Evolutionary conservation across 2,113 vertebrate species (phyloP).

Genomic region (Austrofundulus limnaeus): DNA sequence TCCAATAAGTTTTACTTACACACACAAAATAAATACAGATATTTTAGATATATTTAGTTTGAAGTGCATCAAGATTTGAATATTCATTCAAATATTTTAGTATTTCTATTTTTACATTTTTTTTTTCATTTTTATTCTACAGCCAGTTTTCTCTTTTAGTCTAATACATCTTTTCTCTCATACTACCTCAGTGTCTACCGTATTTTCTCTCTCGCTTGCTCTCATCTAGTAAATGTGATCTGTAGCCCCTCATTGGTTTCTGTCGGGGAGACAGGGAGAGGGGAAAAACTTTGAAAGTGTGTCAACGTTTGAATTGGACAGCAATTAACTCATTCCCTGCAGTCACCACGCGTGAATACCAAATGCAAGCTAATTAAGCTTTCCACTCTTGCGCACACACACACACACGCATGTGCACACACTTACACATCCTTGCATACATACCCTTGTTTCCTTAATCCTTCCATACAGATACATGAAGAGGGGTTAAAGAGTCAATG

Average conservation of each 20-base stretch:
- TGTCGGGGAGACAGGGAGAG: conserved; percentile 65
- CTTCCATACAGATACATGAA: conserved; percentile 70
- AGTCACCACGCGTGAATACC: conserved; percentile 77
- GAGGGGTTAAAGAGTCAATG: conserved; percentile 74
- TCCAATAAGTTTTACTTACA: too few species aligned
- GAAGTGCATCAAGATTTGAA: neutral
- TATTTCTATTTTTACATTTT: too few species aligned
- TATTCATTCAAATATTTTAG: neutral
- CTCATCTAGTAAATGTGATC: conserved; percentile 75
- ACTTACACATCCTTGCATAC: conserved; percentile 31
- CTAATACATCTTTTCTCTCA: conserved; percentile 9
- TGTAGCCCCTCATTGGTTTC: conserved; percentile 73
- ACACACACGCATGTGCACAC: conserved; percentile 31
- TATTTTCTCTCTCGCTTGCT: conserved; percentile 52
- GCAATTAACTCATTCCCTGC: conserved; percentile 82
- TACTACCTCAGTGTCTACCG: neutral
- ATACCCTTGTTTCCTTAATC: conserved; percentile 59
- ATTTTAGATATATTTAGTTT: too few species aligned
- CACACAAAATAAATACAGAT: too few species aligned
- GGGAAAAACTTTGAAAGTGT: conserved; percentile 77
- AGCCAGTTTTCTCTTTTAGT: conserved; percentile 17
- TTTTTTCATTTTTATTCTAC: conserved; percentile 18
- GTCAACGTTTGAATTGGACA: conserved; percentile 80
- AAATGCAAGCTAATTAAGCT: conserved; percentile 82
- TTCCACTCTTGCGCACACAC: conserved; percentile 48